Evolutionary conservation across 23 tunicate species (phyloP).

Genomic region (Botrylloides violaceus): DNA sequence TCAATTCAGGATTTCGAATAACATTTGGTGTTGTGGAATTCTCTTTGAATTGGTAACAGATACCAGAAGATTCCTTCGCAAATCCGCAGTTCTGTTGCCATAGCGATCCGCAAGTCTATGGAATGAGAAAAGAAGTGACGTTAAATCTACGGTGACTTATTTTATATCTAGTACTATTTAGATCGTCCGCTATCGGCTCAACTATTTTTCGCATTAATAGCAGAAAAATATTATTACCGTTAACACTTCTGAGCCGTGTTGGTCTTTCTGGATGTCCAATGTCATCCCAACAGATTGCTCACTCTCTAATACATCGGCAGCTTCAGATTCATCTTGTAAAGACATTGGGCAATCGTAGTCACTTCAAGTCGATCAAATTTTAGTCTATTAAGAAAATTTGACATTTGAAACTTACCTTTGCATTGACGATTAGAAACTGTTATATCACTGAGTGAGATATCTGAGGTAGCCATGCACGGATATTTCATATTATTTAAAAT

Average conservation of each 20-base stretch:
- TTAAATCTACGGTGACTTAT: no score
- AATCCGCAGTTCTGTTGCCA: conserved; percentile 89
- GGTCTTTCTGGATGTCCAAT: conserved; percentile 12
- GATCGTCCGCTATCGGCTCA: no score
- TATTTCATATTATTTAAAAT: no score
- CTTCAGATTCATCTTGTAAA: conserved; percentile 32
- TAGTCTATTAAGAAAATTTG: no score
- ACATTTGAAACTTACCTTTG: conserved; percentile 62
- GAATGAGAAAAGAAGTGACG: not conserved
- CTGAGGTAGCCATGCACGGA: conserved; percentile 19
- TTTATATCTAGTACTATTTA: no score
- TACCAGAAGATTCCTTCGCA: conserved; percentile 61
- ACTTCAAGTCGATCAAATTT: no score
- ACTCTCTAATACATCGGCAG: conserved; percentile 26
- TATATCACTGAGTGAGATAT: conserved; percentile 48
- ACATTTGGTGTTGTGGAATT: conserved; percentile 19
- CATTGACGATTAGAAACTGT: conserved; percentile 39
- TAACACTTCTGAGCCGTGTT: not conserved
- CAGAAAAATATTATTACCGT: no score
- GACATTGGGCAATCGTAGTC: no score
- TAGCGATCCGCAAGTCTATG: conserved; percentile 66
- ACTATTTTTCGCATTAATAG: no score
- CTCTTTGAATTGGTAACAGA: conserved; percentile 45
- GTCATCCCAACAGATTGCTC: conserved; percentile 65
- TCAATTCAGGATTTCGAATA: conserved; percentile 30